phyloP scores from a whole-genome alignment of 2,113 vertebrate species.

The Promerops cafer region DNA sequence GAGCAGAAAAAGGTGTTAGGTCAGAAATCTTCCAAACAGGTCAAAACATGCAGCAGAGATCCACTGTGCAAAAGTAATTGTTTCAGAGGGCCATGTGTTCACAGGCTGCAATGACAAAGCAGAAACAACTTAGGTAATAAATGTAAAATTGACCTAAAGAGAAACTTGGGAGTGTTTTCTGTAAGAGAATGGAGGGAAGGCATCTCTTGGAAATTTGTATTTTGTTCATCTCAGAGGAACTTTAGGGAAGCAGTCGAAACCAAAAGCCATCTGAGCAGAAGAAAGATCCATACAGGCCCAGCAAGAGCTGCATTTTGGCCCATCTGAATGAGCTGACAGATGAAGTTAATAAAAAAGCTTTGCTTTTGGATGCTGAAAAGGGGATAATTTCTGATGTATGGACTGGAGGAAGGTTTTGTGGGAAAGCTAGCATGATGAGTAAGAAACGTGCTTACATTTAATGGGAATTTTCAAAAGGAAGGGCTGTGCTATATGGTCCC shows the following conservation, averaged over 20 bases:
- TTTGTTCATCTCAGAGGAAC: not conserved
- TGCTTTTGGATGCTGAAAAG: not conserved
- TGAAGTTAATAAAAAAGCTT: not conserved
- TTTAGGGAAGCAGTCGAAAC: not conserved
- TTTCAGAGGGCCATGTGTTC: not conserved
- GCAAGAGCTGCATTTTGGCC: not conserved
- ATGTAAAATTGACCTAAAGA: not conserved
- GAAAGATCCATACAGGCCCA: not conserved
- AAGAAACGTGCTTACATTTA: not conserved
- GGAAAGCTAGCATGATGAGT: not conserved
- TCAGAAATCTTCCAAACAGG: not conserved
- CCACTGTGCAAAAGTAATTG: not conserved
- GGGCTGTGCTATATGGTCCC: not conserved
- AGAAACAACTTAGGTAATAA: not conserved
- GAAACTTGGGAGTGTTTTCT: not conserved
- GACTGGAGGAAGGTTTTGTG: not conserved
- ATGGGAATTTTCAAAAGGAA: not conserved
- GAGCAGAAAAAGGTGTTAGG: not conserved
- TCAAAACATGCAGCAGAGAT: not conserved
- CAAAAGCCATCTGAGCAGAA: not conserved
- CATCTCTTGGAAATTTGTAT: rapidly evolving
- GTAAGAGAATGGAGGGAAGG: not conserved
- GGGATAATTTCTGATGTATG: not conserved
- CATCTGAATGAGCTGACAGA: not conserved
- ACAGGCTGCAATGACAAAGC: not conserved